Percentiles rank a stretch among this genome's conserved stretches.
Conservation (phyloP, 1,140 invertebrate genomes). For the Goniozus legneri region DNA sequence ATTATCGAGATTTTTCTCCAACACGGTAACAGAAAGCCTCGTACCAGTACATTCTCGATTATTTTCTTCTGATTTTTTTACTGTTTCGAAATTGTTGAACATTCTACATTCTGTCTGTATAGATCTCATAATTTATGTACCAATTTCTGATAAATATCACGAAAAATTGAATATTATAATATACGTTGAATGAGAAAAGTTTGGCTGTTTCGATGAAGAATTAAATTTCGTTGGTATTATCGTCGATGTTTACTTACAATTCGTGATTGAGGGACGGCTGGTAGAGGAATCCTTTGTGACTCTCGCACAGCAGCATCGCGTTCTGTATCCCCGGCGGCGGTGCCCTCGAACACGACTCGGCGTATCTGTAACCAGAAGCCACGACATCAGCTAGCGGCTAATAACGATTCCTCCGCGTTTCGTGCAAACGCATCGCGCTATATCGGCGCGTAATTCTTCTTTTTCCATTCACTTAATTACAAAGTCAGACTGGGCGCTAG, state of each 20-base stretch:
- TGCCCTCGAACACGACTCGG: slow-evolving; percentile 29
- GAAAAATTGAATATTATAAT: too few species aligned
- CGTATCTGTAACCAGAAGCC: slow-evolving; percentile 35
- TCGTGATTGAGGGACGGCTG: slow-evolving; percentile 23
- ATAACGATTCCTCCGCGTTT: neutral
- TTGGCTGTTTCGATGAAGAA: too few species aligned
- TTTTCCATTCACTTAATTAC: neutral
- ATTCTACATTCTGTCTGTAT: too few species aligned
- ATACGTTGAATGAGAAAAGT: too few species aligned
- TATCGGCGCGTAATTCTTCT: neutral
- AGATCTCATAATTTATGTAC: too few species aligned
- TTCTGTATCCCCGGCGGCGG: slow-evolving; percentile 39
- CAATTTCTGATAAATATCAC: too few species aligned
- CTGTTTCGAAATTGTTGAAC: too few species aligned
- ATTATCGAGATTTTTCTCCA: neutral
- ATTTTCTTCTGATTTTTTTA: too few species aligned
- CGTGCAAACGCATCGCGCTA: neutral
- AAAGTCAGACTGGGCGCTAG: neutral
- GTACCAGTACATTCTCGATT: slow-evolving; percentile 8
- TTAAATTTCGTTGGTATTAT: too few species aligned
- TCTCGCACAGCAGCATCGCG: slow-evolving; percentile 35
- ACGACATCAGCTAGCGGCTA: neutral
- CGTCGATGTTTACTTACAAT: slow-evolving; percentile 46
- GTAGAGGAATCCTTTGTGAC: slow-evolving; percentile 42
- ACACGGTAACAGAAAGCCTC: slow-evolving; percentile 5